Conservation (phyloP, 2,888 invertebrate species). For the Leptinotarsa juncta region DNA sequence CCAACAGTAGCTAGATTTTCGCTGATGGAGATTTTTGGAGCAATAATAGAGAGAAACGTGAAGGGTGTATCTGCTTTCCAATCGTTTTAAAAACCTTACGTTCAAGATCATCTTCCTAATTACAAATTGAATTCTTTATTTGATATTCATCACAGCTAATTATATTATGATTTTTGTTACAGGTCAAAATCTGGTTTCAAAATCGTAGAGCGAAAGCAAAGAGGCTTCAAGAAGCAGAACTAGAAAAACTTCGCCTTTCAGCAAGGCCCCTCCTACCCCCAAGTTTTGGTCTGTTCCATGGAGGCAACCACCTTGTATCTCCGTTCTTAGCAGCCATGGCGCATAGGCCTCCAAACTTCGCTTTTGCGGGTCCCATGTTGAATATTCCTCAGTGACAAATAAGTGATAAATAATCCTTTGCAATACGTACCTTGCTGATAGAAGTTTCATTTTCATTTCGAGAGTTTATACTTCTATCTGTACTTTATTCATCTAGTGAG, state of each 20-base stretch:
- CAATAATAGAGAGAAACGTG: too few species aligned
- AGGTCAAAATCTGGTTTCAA: slow-evolving; percentile 83
- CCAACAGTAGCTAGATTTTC: too few species aligned
- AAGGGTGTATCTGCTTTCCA: too few species aligned
- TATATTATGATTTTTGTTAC: slow-evolving; percentile 56
- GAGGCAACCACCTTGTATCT: slow-evolving; percentile 69
- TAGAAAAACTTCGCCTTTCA: slow-evolving; percentile 90
- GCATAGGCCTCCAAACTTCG: slow-evolving; percentile 70
- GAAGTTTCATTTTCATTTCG: slow-evolving; percentile 24
- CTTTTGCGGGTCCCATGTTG: slow-evolving; percentile 71
- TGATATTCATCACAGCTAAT: not conserved
- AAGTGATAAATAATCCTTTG: slow-evolving; percentile 22
- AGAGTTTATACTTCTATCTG: slow-evolving; percentile 31
- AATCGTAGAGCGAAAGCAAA: slow-evolving; percentile 94
- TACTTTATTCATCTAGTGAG: slow-evolving; percentile 29
- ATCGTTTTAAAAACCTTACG: too few species aligned
- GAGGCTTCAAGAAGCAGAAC: slow-evolving; percentile 94
- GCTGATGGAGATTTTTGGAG: too few species aligned
- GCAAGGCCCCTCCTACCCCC: slow-evolving; percentile 82
- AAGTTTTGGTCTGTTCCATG: slow-evolving; percentile 76
- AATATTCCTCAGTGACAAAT: slow-evolving; percentile 71
- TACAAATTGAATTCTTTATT: not conserved
- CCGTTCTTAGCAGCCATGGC: slow-evolving; percentile 78
- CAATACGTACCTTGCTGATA: slow-evolving; percentile 23
- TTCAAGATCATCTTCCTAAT: too few species aligned